Conservation (phyloP, 2,113 vertebrate genomes). For the Gulo gulo region DNA sequence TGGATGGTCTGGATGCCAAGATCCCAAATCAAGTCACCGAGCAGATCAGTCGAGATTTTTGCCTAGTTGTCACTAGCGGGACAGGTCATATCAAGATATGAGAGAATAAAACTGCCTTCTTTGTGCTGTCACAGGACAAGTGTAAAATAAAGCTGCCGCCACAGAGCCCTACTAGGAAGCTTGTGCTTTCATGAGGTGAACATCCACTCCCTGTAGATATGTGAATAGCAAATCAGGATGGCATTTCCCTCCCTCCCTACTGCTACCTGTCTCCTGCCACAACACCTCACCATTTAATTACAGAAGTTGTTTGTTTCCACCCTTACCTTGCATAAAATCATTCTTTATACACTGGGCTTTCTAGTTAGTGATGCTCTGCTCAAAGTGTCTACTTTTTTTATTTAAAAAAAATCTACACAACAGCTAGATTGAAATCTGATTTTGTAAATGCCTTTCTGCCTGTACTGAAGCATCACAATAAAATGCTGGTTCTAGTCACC, state of each 20-base stretch:
- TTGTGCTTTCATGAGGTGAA: not conserved
- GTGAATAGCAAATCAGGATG: not conserved
- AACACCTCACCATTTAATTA: not conserved
- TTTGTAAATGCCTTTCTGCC: not conserved
- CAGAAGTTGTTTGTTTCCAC: not conserved
- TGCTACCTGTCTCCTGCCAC: not conserved
- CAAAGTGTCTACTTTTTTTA: not conserved
- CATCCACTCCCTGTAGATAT: not conserved
- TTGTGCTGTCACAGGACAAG: not conserved
- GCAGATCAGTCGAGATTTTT: not conserved
- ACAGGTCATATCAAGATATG: not conserved
- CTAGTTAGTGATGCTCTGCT: not conserved
- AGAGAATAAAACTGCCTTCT: not conserved
- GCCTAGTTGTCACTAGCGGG: not conserved
- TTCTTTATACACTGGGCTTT: not conserved
- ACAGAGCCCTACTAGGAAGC: not conserved
- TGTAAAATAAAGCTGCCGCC: not conserved
- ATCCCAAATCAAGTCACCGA: not conserved
- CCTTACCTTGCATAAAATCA: not conserved
- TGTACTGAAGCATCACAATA: not conserved
- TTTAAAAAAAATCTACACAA: not conserved
- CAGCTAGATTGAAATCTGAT: not conserved
- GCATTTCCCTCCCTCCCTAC: not conserved
- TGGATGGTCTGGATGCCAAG: not conserved
- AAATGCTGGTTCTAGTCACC: not conserved